A percentile compares a stretch with the other conserved stretches of the same genome.
These are phyloP conservation scores for Pocillopora meandrina DNA, from an alignment of 92 coral and sea anemone species.

Conservation along the genomic window DNA sequence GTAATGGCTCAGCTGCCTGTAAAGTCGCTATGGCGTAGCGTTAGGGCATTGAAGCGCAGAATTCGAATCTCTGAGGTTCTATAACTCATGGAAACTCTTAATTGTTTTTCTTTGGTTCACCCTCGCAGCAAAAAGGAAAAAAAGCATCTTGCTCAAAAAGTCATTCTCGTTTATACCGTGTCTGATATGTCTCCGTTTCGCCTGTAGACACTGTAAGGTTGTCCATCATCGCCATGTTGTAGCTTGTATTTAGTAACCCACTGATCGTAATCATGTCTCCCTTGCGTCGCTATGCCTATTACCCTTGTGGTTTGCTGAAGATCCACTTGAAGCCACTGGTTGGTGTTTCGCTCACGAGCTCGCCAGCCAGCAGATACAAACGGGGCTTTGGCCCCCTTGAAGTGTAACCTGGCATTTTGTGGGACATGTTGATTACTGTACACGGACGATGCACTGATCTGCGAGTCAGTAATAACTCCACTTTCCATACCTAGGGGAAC, in stretches of 20 bases:
- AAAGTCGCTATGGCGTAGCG: too few species aligned
- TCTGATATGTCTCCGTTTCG: conserved; percentile 18
- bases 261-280: conserved; percentile 17
- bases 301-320: conserved; percentile 20
- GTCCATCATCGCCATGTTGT: conserved; percentile 38
- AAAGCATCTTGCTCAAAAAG: neutral
- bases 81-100: neutral
- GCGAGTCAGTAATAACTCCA: conserved; percentile 22
- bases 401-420: too few species aligned
- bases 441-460: conserved; percentile 37
- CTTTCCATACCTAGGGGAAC: conserved; percentile 41
- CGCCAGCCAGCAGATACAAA: too few species aligned
- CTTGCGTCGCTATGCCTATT: conserved; percentile 49
- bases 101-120: neutral
- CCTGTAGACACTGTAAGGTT: conserved; percentile 34
- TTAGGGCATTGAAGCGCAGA: too few species aligned
- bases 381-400: too few species aligned
- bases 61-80: neutral
- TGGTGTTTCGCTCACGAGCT: neutral
- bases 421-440: too few species aligned
- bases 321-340: conserved; percentile 56
- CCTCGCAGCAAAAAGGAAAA: neutral
- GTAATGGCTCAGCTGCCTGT: too few species aligned
- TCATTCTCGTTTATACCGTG: neutral
- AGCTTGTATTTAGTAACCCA: conserved; percentile 55